Evolutionary conservation across 2,797 vertebrate species (phyloP).

Genomic region (Amazonetta brasiliensis): DNA sequence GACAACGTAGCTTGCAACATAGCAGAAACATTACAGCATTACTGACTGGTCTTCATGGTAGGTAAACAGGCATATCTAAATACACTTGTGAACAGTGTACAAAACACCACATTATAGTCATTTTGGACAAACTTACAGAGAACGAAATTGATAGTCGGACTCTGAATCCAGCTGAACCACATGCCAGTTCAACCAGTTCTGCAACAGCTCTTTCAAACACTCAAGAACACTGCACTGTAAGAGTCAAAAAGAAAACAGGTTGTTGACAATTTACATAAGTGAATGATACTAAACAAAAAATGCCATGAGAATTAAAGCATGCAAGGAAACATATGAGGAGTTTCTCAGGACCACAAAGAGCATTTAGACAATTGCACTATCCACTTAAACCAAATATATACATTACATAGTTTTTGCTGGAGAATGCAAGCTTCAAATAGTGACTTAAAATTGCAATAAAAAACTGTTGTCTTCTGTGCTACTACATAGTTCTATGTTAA

Average conservation of each 20-base stretch:
- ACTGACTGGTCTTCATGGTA: background rate
- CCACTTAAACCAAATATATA: background rate
- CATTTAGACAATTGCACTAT: background rate
- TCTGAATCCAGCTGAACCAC: slow-evolving; percentile 66
- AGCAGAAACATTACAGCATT: background rate
- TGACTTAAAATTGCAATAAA: background rate
- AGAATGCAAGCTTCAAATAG: background rate
- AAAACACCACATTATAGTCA: background rate
- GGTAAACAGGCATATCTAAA: background rate
- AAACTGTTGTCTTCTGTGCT: background rate
- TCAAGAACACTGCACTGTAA: slow-evolving; percentile 91
- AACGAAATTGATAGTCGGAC: background rate
- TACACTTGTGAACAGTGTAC: background rate
- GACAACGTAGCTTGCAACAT: background rate
- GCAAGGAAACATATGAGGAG: background rate
- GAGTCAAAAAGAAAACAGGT: background rate
- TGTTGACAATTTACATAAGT: background rate
- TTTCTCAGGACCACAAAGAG: background rate
- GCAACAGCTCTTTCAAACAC: slow-evolving; percentile 87
- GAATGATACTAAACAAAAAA: background rate
- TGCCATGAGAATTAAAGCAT: background rate
- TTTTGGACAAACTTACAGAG: slow-evolving; percentile 72
- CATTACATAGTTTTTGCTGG: background rate
- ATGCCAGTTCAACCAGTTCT: slow-evolving; percentile 92
- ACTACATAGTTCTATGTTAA: background rate